These are phyloP conservation scores for Zapornia atra DNA, from an alignment of 2,113 vertebrate species.

Conservation along the genomic window DNA sequence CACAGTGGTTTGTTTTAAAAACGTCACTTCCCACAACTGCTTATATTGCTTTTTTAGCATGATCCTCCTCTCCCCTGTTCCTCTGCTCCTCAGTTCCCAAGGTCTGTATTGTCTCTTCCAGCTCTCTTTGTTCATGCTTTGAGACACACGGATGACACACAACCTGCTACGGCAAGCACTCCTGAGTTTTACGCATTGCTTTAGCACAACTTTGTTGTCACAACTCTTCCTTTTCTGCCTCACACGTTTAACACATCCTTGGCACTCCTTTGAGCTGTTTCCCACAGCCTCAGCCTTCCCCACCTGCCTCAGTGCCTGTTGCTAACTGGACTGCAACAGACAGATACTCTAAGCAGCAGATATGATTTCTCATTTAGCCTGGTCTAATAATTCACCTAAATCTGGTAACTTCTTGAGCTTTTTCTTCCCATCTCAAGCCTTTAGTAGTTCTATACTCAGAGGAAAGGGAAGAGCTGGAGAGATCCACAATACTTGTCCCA, in stretches of 20 bases:
- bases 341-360: not conserved
- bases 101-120: not conserved
- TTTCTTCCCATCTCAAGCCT: not conserved
- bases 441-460: not conserved
- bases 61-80: not conserved
- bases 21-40: conserved; percentile 52
- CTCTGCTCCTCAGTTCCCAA: not conserved
- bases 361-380: not conserved
- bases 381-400: not conserved
- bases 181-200: not conserved
- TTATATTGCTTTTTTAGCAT: conserved; percentile 57
- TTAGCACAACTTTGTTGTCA: not conserved
- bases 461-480: not conserved
- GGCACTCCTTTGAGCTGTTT: not conserved
- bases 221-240: not conserved
- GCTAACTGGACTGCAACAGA: not conserved
- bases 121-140: not conserved
- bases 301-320: not conserved
- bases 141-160: rapidly evolving
- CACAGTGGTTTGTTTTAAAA: conserved; percentile 49
- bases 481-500: not conserved
- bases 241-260: not conserved
- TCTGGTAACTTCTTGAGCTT: not conserved
- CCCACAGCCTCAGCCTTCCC: not conserved
- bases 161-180: not conserved